Conservation (phyloP, 1,140 invertebrate species). For the Diploscapter pachys region DNA sequence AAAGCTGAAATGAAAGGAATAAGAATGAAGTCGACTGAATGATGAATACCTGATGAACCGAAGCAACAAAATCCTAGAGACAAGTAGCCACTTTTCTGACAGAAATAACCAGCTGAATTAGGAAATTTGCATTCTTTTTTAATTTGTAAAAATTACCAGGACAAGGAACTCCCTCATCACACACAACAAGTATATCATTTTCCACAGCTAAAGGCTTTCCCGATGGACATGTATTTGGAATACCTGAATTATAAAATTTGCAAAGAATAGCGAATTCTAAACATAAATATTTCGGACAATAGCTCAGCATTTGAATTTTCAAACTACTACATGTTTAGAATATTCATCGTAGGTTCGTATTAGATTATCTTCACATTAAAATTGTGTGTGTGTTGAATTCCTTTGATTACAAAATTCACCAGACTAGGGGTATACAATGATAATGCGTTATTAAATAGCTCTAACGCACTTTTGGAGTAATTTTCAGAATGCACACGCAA, state of each 20-base stretch:
- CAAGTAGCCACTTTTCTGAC: conserved; percentile 43
- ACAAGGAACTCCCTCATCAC: conserved; percentile 30
- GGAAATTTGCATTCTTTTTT: conserved; percentile 30
- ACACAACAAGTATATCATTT: conserved; percentile 30
- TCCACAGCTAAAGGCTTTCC: conserved; percentile 45
- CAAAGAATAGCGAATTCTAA: too few relatives aligned
- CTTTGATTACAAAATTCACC: too few relatives aligned
- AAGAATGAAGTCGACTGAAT: neutral
- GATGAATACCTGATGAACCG: conserved; percentile 31
- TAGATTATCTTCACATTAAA: too few relatives aligned
- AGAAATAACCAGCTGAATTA: conserved; percentile 50
- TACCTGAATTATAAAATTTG: conserved; percentile 31
- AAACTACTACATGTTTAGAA: too few relatives aligned
- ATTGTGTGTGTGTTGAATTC: too few relatives aligned
- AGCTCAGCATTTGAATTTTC: too few relatives aligned
- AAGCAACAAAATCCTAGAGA: conserved; percentile 46
- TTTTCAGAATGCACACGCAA: too few relatives aligned
- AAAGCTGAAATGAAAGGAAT: conserved; percentile 6
- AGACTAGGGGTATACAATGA: too few relatives aligned
- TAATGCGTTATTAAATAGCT: too few relatives aligned
- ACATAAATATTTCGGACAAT: too few relatives aligned
- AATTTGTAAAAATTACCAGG: conserved; percentile 9
- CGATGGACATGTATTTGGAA: conserved; percentile 45
- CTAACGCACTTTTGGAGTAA: too few relatives aligned
- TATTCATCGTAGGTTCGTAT: too few relatives aligned